A percentile compares a stretch with the other conserved stretches of the same genome.
phyloP scores from a whole-genome alignment of 2,888 invertebrate species.

The Mesorhabditis spiculigera region DNA sequence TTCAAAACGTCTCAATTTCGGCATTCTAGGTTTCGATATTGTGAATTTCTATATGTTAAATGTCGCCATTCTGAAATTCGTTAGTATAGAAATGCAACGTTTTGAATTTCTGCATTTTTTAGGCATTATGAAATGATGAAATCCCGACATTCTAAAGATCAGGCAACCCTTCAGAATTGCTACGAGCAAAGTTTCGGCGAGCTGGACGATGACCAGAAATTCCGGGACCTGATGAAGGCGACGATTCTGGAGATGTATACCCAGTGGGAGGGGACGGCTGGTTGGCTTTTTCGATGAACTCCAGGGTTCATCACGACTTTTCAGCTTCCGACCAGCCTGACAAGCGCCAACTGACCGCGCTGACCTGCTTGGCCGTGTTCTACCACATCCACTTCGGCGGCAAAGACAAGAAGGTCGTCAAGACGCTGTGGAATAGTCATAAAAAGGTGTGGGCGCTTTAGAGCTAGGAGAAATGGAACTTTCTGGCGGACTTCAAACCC shows the following conservation, averaged over 20 bases:
- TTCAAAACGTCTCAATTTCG: no score
- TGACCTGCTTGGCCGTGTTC: constrained; percentile 35
- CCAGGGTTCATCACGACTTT: neutral
- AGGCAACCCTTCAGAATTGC: constrained; percentile 19
- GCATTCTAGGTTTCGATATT: no score
- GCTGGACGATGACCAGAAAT: constrained; percentile 26
- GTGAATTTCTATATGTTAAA: no score
- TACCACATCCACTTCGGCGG: constrained; percentile 38
- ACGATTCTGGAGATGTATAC: constrained; percentile 26
- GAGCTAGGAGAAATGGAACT: neutral
- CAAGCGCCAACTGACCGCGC: constrained; percentile 28
- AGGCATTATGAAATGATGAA: no score
- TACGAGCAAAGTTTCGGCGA: constrained; percentile 30
- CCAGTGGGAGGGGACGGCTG: constrained; percentile 42
- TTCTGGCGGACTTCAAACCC: neutral
- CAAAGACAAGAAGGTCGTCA: constrained; percentile 25
- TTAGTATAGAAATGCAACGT: no score
- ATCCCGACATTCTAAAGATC: neutral
- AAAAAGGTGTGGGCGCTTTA: constrained; percentile 21
- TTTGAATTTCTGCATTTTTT: no score
- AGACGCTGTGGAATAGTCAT: constrained; percentile 26
- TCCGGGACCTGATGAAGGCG: constrained; percentile 32
- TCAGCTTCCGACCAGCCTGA: constrained; percentile 37
- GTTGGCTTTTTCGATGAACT: constrained; percentile 10
- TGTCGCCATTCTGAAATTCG: no score